Evolutionary conservation across 1,140 invertebrate genomes (phyloP), one percentile per base, ranked within the genome.

Genomic region (Meloidogyne floridensis): DNA sequence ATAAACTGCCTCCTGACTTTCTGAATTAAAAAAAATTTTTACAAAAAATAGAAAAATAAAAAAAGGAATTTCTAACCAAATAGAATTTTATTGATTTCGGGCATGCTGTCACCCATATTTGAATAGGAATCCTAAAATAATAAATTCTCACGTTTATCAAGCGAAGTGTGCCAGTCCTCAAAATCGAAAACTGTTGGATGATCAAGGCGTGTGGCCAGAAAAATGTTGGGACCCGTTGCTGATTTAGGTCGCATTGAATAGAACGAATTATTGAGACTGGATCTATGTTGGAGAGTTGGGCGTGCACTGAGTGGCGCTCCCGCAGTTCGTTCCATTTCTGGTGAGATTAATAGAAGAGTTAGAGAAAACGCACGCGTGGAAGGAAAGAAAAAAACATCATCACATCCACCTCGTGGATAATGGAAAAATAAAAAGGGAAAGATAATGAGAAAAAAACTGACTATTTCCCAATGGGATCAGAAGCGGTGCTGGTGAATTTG

Each of bases 1-100:
- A 74, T 90, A 89, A 2, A 89, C 87, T 15, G 87, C 85, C 79
- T 89, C 88, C 80, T 89, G 88, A 74, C 82, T 90, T 56, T 89
- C 88, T 89, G 75, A 75, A 89, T 89, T 59, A 43, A 84, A 47
- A 56, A 76, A 43, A 13, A 72, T 75, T 84, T 65, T 71, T 42
- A 81, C 10, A 13, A 9, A 56, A 53, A 53, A 53, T 9, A 20
- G 51, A 8, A 47, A 47, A 47, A 47, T 6, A 47, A 47, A 6
- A 47, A 71, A 54, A 32, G 9, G 15, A 74, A 56, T 70, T 72
- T 11, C 77, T 13, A 71, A 87, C 87, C 87, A 83, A 87, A 87
- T 59, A 88, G 81, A 71, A 89, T 89, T 77, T 85, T 88, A 81
- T 86, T 89, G 73, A 89, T 88, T 81, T 87, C 87, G 13, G 84